These are phyloP conservation scores for Puma concolor DNA, from an alignment of 2,113 vertebrate species.

Conservation along the genomic window DNA sequence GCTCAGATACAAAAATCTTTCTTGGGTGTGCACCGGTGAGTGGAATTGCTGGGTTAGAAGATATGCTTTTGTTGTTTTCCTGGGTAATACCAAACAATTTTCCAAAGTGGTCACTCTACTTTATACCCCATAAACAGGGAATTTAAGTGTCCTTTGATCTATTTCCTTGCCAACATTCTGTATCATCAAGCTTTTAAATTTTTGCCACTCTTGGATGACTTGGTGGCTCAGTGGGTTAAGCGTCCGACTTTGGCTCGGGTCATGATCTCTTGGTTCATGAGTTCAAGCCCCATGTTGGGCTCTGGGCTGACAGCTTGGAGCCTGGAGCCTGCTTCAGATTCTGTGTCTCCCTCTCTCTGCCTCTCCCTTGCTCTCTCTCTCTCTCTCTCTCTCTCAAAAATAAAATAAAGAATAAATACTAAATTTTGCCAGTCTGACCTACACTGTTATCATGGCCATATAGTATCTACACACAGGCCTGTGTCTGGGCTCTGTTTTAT, in stretches of 20 bases:
- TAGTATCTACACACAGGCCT: background rate
- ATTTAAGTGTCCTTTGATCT: background rate
- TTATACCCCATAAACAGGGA: background rate
- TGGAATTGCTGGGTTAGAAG: background rate
- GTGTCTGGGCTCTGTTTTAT: background rate
- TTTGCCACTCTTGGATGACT: background rate
- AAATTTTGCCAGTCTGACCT: background rate
- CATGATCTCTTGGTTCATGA: too few relatives aligned
- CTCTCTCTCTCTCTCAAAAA: too few relatives aligned
- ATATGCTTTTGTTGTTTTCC: background rate
- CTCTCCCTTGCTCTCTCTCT: too few relatives aligned
- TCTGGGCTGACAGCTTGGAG: too few relatives aligned
- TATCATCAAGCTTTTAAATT: background rate
- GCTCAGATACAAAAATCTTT: background rate
- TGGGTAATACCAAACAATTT: background rate
- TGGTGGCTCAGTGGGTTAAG: too few relatives aligned
- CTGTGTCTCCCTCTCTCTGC: too few relatives aligned
- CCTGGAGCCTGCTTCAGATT: too few relatives aligned
- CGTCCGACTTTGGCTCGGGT: too few relatives aligned
- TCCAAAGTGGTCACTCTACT: background rate
- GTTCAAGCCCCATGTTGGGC: too few relatives aligned
- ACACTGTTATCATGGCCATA: fast-evolving
- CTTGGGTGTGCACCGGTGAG: background rate
- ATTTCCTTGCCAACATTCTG: background rate
- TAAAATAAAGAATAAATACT: too few relatives aligned